A percentile compares a stretch with the other conserved stretches of the same genome.
phyloP scores from a whole-genome alignment of 2,888 invertebrate genomes.

The Oscheius sp. region DNA sequence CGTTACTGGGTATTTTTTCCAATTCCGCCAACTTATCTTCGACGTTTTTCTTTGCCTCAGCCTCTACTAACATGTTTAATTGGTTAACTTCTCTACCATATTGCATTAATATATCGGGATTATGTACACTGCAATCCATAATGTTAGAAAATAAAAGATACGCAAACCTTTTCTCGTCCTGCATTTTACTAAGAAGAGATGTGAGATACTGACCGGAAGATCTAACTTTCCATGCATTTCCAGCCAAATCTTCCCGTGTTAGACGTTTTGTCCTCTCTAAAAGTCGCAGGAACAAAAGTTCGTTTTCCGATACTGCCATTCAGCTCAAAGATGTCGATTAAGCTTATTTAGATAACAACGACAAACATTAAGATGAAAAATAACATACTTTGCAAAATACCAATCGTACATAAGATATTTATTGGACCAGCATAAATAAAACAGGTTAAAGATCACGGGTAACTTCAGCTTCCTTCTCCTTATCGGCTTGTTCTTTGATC shows the following conservation, averaged over 20 bases:
- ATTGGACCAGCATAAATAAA: slow-evolving; percentile 16
- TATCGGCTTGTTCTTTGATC: slow-evolving; percentile 76
- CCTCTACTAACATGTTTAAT: slow-evolving; percentile 29
- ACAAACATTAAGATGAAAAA: background rate
- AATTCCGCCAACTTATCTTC: slow-evolving; percentile 31
- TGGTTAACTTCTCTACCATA: slow-evolving; percentile 37
- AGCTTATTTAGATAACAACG: background rate
- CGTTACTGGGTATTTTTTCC: slow-evolving; percentile 29
- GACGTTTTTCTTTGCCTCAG: slow-evolving; percentile 32
- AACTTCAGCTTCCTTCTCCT: slow-evolving; percentile 74
- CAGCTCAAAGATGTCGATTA: no score
- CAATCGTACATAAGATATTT: background rate
- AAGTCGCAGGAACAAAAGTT: slow-evolving; percentile 64
- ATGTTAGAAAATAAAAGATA: no score
- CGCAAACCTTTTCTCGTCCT: slow-evolving; percentile 27
- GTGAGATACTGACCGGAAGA: slow-evolving; percentile 13
- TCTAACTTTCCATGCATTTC: slow-evolving; percentile 44
- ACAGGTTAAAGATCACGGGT: slow-evolving; percentile 22
- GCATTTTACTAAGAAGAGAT: slow-evolving; percentile 35
- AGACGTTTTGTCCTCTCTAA: slow-evolving; percentile 61
- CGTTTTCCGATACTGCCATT: slow-evolving; percentile 39
- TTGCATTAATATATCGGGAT: slow-evolving; percentile 30
- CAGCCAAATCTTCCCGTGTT: slow-evolving; percentile 50
- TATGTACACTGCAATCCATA: slow-evolving; percentile 7
- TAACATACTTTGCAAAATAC: no score